phyloP scores from a whole-genome alignment of 2,888 invertebrate genomes.

The Clostera curtula region DNA sequence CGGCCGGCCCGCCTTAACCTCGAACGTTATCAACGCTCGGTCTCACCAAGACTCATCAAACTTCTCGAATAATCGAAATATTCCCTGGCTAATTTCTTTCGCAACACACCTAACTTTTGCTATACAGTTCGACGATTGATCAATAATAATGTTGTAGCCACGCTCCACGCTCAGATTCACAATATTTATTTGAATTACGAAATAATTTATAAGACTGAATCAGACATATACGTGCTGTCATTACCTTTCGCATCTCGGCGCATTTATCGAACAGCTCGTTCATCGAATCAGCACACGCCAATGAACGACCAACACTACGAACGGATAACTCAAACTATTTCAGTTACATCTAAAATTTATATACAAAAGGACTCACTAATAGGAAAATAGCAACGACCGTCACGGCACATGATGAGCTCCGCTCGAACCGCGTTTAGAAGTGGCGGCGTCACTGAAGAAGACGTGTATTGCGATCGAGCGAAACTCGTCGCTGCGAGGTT shows the following conservation, averaged over 20 bases:
- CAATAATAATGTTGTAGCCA: slow-evolving; percentile 40
- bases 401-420: slow-evolving; percentile 63
- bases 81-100: slow-evolving; percentile 36
- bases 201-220: slow-evolving; percentile 50
- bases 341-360: slow-evolving; percentile 56
- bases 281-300: slow-evolving; percentile 10
- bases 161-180: slow-evolving; percentile 34
- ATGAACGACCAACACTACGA: slow-evolving; percentile 49
- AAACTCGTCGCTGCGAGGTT: slow-evolving; percentile 64
- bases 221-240: slow-evolving; percentile 41
- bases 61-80: too few relatives aligned
- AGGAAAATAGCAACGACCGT: slow-evolving; percentile 69
- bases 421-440: slow-evolving; percentile 31
- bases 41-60: too few relatives aligned
- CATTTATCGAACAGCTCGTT: slow-evolving; percentile 29
- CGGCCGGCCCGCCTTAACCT: slow-evolving; percentile 41
- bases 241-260: slow-evolving; percentile 38
- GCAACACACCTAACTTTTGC: slow-evolving; percentile 34
- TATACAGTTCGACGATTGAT: slow-evolving; percentile 38
- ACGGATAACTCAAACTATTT: slow-evolving; percentile 43
- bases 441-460: slow-evolving; percentile 15
- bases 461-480: slow-evolving; percentile 36
- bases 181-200: slow-evolving; percentile 52
- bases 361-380: slow-evolving; percentile 69
- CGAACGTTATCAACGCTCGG: slow-evolving; percentile 34